phyloP scores from a whole-genome alignment of 2,888 invertebrate genomes.

The Apotomis turbidana region DNA sequence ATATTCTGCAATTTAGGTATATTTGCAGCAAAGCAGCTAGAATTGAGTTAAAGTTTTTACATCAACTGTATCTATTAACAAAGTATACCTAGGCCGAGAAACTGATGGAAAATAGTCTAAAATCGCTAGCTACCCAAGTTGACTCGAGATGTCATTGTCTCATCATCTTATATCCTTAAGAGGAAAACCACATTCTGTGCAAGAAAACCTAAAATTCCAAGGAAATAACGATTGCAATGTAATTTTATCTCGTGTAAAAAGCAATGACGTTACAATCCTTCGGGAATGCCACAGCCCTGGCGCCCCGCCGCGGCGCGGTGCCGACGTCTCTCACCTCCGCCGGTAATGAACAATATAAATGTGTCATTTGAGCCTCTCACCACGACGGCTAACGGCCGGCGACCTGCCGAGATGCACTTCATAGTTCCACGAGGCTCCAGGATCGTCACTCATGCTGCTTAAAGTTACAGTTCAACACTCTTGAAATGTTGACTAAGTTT shows the following conservation, averaged over 20 bases:
- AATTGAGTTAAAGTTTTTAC: too few relatives aligned
- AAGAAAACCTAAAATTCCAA: background rate
- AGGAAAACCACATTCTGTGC: background rate
- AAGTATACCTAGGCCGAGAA: too few relatives aligned
- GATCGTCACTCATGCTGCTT: background rate
- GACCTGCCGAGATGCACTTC: constrained; percentile 28
- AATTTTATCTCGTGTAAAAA: constrained; percentile 22
- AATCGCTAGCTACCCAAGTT: background rate
- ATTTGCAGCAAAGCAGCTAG: too few relatives aligned
- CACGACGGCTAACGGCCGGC: constrained; percentile 37
- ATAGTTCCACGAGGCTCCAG: background rate
- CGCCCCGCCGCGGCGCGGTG: constrained; percentile 64
- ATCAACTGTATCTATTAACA: too few relatives aligned
- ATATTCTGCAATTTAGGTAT: too few relatives aligned
- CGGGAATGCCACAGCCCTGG: constrained; percentile 59
- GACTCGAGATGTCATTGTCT: background rate
- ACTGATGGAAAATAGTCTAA: background rate
- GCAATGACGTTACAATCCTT: constrained; percentile 32
- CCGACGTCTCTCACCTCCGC: constrained; percentile 80
- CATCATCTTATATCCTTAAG: background rate
- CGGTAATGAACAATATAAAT: constrained; percentile 80
- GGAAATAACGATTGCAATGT: constrained; percentile 12
- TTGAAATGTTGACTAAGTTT: too few relatives aligned
- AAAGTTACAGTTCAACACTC: too few relatives aligned
- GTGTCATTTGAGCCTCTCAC: constrained; percentile 67